Base-by-base conservation (phyloP, 2,888 invertebrate genomes). In the Melangyna quadrimaculata region DNA sequence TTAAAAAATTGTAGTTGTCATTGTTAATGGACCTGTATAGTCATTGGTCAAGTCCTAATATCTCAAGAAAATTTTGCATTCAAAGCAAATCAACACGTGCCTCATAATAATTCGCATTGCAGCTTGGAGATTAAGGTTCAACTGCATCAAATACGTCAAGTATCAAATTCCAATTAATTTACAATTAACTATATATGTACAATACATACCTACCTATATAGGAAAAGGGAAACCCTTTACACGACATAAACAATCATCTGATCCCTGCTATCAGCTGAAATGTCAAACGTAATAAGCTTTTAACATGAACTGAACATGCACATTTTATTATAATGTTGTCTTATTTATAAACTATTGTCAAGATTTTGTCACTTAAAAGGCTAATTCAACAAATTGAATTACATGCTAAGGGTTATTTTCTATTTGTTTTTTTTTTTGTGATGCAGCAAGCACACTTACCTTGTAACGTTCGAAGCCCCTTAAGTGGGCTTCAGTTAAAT, bases 401-500 rank as follows among this genome's bases (percentile, higher is more conserved):
- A 59, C 12, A 53, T 6, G 12, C 43, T 57, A 37, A 53, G 17
- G 35, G 59, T 35, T 57, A 55, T 35, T 57, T 27, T 19, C 8
- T 37, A 3, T 10, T 35, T 10, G 2, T 1, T 22, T 29, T 59
- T n/a, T 27, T 12, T 10, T 10, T 0, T 37, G 22, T n/a, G 5
- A 17, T 61, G n/a, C 40, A 24, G 12, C 35, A 35, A 24, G 19
- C 27, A 88, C 14, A 24, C 51, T 89, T 84, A 92, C 92, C 92
- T 92, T 92, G 88, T 92, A 92, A 55, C 91, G 91, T 87, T 92
- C 92, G 90, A 92, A 92, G 87, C 92, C 92, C 90, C 88, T 89
- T 88, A 92, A 91, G 89, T 92, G 92, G 87, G 89, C 90, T 82
- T 91, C 91, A 55, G 88, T 89, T 87, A 92, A 89, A 89, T 92